A percentile compares a stretch with the other conserved stretches of the same genome.
Evolutionary conservation across 1,140 invertebrate genomes (phyloP).

Genomic region (Drosophila micromelanica): DNA sequence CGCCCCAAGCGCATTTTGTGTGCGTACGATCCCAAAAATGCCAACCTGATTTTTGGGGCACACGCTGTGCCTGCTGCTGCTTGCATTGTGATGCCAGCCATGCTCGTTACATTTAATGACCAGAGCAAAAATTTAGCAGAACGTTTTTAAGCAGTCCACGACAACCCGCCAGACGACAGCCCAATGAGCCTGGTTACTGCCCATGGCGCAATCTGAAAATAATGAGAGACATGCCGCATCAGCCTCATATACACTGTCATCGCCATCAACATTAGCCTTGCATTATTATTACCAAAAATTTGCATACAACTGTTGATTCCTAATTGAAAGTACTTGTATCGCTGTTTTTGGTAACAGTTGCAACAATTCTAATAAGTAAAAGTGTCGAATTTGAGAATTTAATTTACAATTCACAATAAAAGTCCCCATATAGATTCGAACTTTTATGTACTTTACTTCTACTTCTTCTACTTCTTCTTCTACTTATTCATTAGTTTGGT

Average conservation of each 20-base stretch:
- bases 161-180: not conserved
- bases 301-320: not conserved
- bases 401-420: no score
- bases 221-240: constrained; percentile 11
- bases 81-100: constrained; percentile 17
- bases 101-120: constrained; percentile 59
- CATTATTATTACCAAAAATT: constrained; percentile 15
- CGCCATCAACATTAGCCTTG: constrained; percentile 14
- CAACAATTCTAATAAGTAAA: no score
- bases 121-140: constrained; percentile 59
- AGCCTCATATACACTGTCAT: constrained; percentile 14
- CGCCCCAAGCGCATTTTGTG: constrained; percentile 58
- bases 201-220: constrained; percentile 23
- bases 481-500: no score
- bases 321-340: not conserved
- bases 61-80: constrained; percentile 2
- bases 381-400: no score
- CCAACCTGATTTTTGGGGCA: not conserved
- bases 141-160: constrained; percentile 10
- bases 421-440: not conserved
- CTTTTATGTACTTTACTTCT: no score
- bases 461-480: no score
- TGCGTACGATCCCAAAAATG: constrained; percentile 22
- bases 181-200: not conserved
- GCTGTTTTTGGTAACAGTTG: no score